Evolutionary conservation across 2,797 vertebrate species (phyloP).

Genomic region (Ctenosaura bakeri): DNA sequence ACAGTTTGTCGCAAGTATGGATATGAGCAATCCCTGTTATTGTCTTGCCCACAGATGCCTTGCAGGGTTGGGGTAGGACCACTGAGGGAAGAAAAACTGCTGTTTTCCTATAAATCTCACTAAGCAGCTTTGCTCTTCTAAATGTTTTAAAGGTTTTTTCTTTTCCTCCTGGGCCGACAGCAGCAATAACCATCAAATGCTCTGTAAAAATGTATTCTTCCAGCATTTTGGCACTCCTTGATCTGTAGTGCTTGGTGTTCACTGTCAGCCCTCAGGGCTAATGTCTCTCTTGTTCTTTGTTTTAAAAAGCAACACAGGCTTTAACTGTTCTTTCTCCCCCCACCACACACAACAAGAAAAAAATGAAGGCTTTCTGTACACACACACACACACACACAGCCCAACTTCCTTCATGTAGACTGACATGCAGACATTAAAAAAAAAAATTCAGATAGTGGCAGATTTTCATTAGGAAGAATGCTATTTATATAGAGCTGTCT

Average conservation of each 20-base stretch:
- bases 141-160: slow-evolving; percentile 6
- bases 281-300: slow-evolving; percentile 29
- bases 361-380: not conserved
- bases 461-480: slow-evolving; percentile 10
- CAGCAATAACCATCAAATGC: slow-evolving; percentile 20
- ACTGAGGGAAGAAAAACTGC: not conserved
- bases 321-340: not conserved
- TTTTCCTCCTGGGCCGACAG: not conserved
- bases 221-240: slow-evolving; percentile 18
- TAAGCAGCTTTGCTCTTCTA: slow-evolving; percentile 31
- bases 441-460: not conserved
- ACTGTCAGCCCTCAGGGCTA: slow-evolving; percentile 7
- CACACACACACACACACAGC: not conserved
- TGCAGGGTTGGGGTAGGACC: not conserved
- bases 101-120: slow-evolving; percentile 25
- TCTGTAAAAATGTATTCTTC: slow-evolving; percentile 9
- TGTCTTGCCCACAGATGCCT: slow-evolving; percentile 7
- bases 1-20: not conserved
- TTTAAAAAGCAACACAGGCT: not conserved
- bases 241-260: slow-evolving; percentile 13
- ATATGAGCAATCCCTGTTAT: not conserved
- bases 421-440: slow-evolving; percentile 13
- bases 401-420: slow-evolving; percentile 14
- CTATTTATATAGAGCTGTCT: not conserved
- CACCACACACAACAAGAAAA: not conserved